Evolutionary conservation across 1,140 invertebrate species (phyloP).

Genomic region (Drosophila arizonae): DNA sequence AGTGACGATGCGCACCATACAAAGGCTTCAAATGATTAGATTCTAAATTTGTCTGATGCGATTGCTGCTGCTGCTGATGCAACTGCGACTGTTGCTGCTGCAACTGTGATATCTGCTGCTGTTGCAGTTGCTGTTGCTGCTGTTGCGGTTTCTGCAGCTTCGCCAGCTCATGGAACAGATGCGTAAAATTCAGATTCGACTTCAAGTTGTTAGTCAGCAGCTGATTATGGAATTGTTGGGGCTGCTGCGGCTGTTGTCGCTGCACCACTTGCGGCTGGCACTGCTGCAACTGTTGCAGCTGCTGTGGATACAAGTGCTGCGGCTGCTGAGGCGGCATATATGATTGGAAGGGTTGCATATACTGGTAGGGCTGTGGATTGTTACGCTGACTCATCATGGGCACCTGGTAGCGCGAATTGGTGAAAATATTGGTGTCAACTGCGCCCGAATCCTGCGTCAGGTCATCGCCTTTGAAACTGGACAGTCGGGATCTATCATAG

Average conservation of each 20-base stretch:
- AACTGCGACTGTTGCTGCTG: slow-evolving; percentile 30
- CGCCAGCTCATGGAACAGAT: slow-evolving; percentile 50
- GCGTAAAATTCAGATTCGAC: slow-evolving; percentile 48
- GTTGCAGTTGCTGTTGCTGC: slow-evolving; percentile 19
- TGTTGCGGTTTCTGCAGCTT: slow-evolving; percentile 39
- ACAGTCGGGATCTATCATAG: slow-evolving; percentile 18
- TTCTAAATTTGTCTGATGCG: not conserved
- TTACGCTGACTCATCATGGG: slow-evolving; percentile 52
- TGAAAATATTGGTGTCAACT: slow-evolving; percentile 17
- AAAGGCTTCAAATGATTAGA: slow-evolving; percentile 3
- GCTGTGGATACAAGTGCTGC: not conserved
- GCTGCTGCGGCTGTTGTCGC: slow-evolving; percentile 3
- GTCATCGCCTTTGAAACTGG: slow-evolving; percentile 16
- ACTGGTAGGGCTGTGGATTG: slow-evolving; percentile 31
- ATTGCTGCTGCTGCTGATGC: not conserved
- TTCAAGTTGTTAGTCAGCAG: slow-evolving; percentile 19
- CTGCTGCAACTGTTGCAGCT: not conserved
- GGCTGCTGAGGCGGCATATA: slow-evolving; percentile 20
- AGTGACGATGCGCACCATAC: slow-evolving; percentile 28
- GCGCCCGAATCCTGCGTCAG: not conserved
- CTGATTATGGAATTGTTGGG: slow-evolving; percentile 17
- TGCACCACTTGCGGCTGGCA: slow-evolving; percentile 11
- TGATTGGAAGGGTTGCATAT: not conserved
- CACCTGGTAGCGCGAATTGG: slow-evolving; percentile 39
- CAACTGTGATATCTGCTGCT: not conserved